phyloP scores from a whole-genome alignment of 2,113 vertebrate species.

The Corapipo altera region DNA sequence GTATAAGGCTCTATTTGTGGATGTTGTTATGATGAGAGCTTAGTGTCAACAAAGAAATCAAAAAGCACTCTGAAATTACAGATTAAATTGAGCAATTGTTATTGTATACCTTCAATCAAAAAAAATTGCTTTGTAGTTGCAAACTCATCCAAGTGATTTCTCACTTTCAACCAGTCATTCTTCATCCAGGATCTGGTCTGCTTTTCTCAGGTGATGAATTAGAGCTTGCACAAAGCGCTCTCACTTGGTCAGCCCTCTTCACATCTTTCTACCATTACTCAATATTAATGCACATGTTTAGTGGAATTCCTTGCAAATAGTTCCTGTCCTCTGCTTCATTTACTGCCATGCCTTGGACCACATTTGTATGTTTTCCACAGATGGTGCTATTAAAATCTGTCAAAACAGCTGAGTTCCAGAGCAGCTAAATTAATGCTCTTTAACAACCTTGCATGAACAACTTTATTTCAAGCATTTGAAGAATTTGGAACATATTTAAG shows the following conservation, averaged over 20 bases:
- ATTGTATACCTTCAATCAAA: background rate
- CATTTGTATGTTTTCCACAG: background rate
- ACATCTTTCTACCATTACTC: background rate
- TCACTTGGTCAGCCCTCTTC: background rate
- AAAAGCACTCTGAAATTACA: background rate
- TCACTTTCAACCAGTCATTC: background rate
- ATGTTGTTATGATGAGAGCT: background rate
- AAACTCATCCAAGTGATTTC: background rate
- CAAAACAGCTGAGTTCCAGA: background rate
- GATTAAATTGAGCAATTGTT: background rate
- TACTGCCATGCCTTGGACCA: background rate
- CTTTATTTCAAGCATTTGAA: background rate
- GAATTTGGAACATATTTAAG: background rate
- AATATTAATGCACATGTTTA: background rate
- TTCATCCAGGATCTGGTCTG: background rate
- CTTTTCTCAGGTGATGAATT: background rate
- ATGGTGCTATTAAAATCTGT: background rate
- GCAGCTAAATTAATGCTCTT: background rate
- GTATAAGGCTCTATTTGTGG: background rate
- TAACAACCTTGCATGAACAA: background rate
- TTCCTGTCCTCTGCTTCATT: background rate
- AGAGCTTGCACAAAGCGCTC: background rate
- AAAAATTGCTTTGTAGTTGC: background rate
- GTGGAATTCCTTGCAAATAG: background rate
- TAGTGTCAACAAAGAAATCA: background rate